Evolutionary conservation across 2,888 invertebrate genomes (phyloP).

Genomic region (Epinotia ramella): DNA sequence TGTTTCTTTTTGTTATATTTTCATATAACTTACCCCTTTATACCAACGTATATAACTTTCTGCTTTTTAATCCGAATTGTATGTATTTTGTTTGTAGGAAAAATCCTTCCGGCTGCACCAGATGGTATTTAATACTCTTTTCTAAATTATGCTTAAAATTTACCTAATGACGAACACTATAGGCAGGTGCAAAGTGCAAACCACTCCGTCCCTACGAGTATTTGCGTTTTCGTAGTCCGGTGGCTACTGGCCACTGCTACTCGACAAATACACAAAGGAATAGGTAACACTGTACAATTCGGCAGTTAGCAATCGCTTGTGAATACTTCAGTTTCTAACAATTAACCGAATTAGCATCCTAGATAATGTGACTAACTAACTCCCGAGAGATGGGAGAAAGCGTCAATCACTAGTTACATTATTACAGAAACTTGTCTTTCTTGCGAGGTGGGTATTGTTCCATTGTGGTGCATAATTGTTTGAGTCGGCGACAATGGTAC

Average conservation of each 20-base stretch:
- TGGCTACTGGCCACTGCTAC: not conserved
- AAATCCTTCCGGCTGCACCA: not conserved
- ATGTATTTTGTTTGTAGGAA: no score
- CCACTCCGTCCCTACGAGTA: not conserved
- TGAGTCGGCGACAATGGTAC: slow-evolving; percentile 71
- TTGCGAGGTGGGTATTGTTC: slow-evolving; percentile 66
- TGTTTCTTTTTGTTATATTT: no score
- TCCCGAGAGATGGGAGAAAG: slow-evolving; percentile 70
- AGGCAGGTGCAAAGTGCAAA: slow-evolving; percentile 34
- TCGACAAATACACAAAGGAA: slow-evolving; percentile 14
- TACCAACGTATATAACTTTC: no score
- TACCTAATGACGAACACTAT: not conserved
- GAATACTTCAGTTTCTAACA: slow-evolving; percentile 31
- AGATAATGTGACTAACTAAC: slow-evolving; percentile 64
- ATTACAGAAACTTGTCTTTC: slow-evolving; percentile 76
- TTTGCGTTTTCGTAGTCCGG: not conserved
- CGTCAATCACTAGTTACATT: slow-evolving; percentile 69
- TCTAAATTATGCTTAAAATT: not conserved
- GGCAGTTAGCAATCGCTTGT: slow-evolving; percentile 36
- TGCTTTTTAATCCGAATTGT: no score
- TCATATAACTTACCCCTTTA: no score
- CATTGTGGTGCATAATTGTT: slow-evolving; percentile 75
- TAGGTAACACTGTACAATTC: slow-evolving; percentile 25
- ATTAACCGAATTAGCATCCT: slow-evolving; percentile 51
- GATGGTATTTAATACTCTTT: not conserved